These are phyloP conservation scores for Artibeus jamaicensis DNA, from an alignment of 2,797 vertebrate species.

Conservation along the genomic window DNA sequence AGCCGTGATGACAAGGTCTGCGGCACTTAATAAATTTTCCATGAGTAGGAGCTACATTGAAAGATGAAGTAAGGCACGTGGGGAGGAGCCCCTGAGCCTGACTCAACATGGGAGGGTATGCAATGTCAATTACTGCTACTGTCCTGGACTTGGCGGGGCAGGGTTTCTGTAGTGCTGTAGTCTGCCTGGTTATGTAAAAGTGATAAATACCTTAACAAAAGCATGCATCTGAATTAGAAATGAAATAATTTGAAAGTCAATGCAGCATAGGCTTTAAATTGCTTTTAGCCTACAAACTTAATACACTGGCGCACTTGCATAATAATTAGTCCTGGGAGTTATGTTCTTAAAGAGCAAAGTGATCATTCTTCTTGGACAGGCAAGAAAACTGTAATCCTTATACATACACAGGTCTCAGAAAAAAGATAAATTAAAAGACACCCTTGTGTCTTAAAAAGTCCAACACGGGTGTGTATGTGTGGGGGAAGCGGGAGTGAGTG, in stretches of 20 bases:
- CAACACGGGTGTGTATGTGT: not conserved
- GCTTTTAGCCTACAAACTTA: constrained; percentile 62
- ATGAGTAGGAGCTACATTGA: not conserved
- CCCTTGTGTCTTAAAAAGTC: constrained; percentile 45
- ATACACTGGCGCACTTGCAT: constrained; percentile 45
- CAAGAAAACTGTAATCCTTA: constrained; percentile 63
- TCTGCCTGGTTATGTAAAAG: constrained; percentile 34
- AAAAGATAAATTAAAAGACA: constrained; percentile 46
- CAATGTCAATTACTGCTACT: not conserved
- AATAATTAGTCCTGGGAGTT: constrained; percentile 66
- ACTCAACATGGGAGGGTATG: not conserved
- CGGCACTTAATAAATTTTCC: not conserved
- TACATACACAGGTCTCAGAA: constrained; percentile 10
- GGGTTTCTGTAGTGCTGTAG: not conserved
- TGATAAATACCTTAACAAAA: constrained; percentile 61
- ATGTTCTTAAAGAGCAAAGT: constrained; percentile 61
- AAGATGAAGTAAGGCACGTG: not conserved
- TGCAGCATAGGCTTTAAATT: constrained; percentile 61
- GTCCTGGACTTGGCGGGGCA: not conserved
- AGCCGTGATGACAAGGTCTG: not conserved
- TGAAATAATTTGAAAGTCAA: constrained; percentile 73
- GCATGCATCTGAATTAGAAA: constrained; percentile 59
- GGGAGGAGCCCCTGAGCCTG: not conserved
- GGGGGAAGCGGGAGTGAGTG: not conserved
- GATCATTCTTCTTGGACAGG: constrained; percentile 63